phyloP scores from a whole-genome alignment of 2,113 vertebrate species.

The Tretioscincus oriximinensis region DNA sequence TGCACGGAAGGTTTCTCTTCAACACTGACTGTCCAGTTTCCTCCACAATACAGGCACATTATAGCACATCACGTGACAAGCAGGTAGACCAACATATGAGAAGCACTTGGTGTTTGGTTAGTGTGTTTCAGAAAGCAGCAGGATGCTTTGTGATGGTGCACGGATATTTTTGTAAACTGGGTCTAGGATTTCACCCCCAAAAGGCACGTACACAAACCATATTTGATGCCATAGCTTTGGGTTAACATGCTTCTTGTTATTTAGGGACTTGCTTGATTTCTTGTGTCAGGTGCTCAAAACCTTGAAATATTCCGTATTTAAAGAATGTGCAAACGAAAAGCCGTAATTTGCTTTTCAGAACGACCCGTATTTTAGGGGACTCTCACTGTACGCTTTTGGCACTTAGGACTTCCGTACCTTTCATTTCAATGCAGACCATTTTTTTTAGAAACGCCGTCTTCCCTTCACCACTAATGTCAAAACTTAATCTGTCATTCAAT shows the following conservation, averaged over 20 bases:
- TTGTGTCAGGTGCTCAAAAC: conserved; percentile 22
- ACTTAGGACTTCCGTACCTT: conserved; percentile 32
- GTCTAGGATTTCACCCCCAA: conserved; percentile 21
- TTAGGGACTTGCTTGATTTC: not conserved
- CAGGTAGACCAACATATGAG: conserved; percentile 13
- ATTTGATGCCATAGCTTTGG: conserved; percentile 3
- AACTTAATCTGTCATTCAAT: conserved; percentile 74
- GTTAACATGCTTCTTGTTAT: not conserved
- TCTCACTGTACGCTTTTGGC: too few species aligned
- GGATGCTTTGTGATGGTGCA: not conserved
- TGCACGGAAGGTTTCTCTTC: conserved; percentile 18
- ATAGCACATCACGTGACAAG: conserved; percentile 31
- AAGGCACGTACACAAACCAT: not conserved
- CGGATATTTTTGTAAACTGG: conserved; percentile 25
- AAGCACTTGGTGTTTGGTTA: not conserved
- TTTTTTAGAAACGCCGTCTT: conserved; percentile 22
- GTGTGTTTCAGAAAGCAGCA: conserved; percentile 21
- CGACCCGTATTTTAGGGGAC: not conserved
- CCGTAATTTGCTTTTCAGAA: not conserved
- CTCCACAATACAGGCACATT: conserved; percentile 13
- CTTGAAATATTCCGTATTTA: conserved; percentile 11
- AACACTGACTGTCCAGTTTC: conserved; percentile 6
- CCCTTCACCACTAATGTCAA: conserved; percentile 64
- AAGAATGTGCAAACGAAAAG: conserved; percentile 6
- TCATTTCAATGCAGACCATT: conserved; percentile 7